A percentile compares a stretch with the other conserved stretches of the same genome.
Evolutionary conservation across 2,113 vertebrate genomes (phyloP).

Genomic region (Sitta europaea): DNA sequence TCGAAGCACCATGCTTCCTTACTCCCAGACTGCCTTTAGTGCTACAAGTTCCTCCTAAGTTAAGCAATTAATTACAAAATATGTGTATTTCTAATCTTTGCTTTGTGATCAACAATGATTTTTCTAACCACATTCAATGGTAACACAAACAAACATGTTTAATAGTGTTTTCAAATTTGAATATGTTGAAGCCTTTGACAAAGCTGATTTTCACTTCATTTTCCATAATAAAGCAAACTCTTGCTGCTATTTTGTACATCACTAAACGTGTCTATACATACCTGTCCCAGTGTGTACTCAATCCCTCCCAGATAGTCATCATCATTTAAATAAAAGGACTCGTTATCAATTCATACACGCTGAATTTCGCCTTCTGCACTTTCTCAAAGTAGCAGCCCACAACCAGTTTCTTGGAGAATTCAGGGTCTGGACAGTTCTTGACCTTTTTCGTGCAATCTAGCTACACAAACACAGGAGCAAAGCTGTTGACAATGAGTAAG

Average conservation of each 20-base stretch:
- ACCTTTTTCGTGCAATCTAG: constrained; percentile 82
- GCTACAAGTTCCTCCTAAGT: background rate
- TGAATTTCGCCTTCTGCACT: constrained; percentile 87
- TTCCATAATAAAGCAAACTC: background rate
- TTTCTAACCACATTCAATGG: rapidly evolving
- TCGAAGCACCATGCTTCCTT: background rate
- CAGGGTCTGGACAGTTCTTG: constrained; percentile 81
- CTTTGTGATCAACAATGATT: background rate
- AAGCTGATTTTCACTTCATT: background rate
- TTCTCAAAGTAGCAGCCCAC: constrained; percentile 90
- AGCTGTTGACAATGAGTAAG: rapidly evolving
- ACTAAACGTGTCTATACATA: background rate
- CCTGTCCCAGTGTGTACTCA: constrained; percentile 89
- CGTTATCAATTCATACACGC: constrained; percentile 90
- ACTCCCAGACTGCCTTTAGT: background rate
- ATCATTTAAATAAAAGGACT: constrained; percentile 77
- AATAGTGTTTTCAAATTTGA: background rate
- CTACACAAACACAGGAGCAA: constrained; percentile 52
- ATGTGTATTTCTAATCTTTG: rapidly evolving
- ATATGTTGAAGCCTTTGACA: background rate
- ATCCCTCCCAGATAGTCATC: constrained; percentile 89
- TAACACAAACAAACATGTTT: background rate
- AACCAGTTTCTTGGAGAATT: constrained; percentile 84
- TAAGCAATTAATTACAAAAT: background rate
- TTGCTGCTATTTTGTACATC: background rate